phyloP scores from a whole-genome alignment of 2,797 vertebrate species.

The Steatocranus sp. region DNA sequence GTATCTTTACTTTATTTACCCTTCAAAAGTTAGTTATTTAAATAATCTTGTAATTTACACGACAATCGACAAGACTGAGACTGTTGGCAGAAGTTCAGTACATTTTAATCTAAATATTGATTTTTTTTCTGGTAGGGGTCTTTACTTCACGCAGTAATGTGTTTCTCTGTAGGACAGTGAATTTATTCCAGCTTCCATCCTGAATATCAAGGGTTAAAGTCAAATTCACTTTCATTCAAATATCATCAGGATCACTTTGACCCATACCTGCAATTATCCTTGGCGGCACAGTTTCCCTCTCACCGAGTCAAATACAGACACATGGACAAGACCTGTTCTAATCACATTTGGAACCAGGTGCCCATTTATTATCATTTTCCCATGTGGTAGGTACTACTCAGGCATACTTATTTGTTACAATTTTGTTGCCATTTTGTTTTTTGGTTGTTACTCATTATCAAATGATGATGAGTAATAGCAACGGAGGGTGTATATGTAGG shows the following conservation, averaged over 20 bases:
- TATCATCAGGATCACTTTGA: neutral
- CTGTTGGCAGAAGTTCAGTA: neutral
- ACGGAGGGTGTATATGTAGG: neutral
- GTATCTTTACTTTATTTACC: neutral
- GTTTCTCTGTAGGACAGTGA: neutral
- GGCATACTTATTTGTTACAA: neutral
- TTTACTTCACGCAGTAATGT: constrained; percentile 1
- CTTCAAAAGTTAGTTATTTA: neutral
- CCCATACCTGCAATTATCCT: neutral
- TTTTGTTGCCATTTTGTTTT: neutral
- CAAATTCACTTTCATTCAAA: neutral
- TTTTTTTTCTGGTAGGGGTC: constrained; percentile 12
- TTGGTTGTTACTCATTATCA: neutral
- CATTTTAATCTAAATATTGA: neutral
- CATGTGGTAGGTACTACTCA: neutral
- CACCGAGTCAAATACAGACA: neutral
- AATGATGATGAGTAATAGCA: neutral
- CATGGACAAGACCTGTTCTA: neutral
- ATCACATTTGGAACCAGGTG: neutral
- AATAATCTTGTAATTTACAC: neutral
- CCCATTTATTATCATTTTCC: neutral
- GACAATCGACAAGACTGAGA: neutral
- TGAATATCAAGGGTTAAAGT: neutral
- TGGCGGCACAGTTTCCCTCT: neutral
- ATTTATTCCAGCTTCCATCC: neutral